Percentiles rank a stretch among this genome's conserved stretches.
Conservation (phyloP, 2,888 invertebrate species). For the Trypoxylon attenuatum region DNA sequence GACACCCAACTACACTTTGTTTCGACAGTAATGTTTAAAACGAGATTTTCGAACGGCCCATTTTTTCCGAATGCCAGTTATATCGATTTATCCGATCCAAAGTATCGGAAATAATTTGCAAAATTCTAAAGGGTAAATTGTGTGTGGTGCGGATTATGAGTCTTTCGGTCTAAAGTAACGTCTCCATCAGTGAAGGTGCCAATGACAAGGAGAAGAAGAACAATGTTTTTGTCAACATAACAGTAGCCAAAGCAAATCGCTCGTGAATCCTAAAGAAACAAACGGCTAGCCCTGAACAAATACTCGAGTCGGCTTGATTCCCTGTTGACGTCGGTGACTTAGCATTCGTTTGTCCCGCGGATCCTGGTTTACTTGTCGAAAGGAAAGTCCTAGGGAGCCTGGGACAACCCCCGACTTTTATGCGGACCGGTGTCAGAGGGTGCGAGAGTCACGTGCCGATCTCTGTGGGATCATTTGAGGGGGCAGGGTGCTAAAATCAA, state of each 20-base stretch:
- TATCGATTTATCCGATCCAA: too few relatives aligned
- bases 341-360: constrained; percentile 56
- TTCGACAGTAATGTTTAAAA: background rate
- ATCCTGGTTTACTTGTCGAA: constrained; percentile 50
- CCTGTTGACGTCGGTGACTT: constrained; percentile 66
- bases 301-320: constrained; percentile 56
- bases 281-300: constrained; percentile 62
- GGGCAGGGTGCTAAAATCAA: constrained; percentile 61
- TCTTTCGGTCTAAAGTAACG: too few relatives aligned
- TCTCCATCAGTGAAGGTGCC: too few relatives aligned
- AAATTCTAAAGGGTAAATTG: too few relatives aligned
- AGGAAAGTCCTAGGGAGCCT: constrained; percentile 6
- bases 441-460: constrained; percentile 71
- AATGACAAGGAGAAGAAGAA: background rate
- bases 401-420: constrained; percentile 42
- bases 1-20: too few relatives aligned
- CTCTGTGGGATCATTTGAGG: constrained; percentile 68
- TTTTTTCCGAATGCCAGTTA: too few relatives aligned
- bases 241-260: constrained; percentile 35
- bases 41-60: background rate
- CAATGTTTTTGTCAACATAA: constrained; percentile 27
- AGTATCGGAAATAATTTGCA: too few relatives aligned
- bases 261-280: constrained; percentile 53
- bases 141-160: too few relatives aligned
- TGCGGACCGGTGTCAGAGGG: constrained; percentile 53